A percentile compares a stretch with the other conserved stretches of the same genome.
Conservation (phyloP, 1,140 invertebrate genomes). For the Lamellibrachia luymesi region DNA sequence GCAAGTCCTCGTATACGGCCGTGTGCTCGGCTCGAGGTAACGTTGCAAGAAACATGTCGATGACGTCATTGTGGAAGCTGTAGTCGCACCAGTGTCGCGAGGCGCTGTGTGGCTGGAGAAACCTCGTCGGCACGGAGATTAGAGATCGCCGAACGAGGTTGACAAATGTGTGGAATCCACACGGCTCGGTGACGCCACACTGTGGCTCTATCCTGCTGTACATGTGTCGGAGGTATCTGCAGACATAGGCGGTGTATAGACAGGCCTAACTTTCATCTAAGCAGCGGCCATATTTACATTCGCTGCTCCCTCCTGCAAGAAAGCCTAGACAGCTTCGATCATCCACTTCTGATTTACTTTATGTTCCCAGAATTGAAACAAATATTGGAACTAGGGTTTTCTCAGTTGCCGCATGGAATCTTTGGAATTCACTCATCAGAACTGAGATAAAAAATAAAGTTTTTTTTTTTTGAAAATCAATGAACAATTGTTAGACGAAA, state of each 20-base stretch:
- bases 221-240: conserved; percentile 19
- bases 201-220: conserved; percentile 9
- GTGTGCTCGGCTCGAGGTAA: conserved; percentile 20
- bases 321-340: no score
- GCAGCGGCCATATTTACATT: no score
- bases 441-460: no score
- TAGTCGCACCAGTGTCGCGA: conserved; percentile 35
- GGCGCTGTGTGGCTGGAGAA: conserved; percentile 29
- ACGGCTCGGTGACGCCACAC: conserved; percentile 7
- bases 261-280: neutral
- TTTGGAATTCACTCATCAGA: no score
- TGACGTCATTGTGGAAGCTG: conserved; percentile 34
- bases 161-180: conserved; percentile 13
- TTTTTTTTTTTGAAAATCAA: no score
- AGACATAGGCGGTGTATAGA: conserved; percentile 19
- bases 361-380: no score
- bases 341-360: no score
- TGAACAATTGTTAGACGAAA: no score
- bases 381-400: no score
- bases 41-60: conserved; percentile 35
- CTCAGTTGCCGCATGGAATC: no score
- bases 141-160: conserved; percentile 34
- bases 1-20: conserved; percentile 32
- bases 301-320: no score
- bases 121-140: conserved; percentile 34